phyloP scores from a whole-genome alignment of 2,113 vertebrate genomes.

The Phyllostomus discolor region DNA sequence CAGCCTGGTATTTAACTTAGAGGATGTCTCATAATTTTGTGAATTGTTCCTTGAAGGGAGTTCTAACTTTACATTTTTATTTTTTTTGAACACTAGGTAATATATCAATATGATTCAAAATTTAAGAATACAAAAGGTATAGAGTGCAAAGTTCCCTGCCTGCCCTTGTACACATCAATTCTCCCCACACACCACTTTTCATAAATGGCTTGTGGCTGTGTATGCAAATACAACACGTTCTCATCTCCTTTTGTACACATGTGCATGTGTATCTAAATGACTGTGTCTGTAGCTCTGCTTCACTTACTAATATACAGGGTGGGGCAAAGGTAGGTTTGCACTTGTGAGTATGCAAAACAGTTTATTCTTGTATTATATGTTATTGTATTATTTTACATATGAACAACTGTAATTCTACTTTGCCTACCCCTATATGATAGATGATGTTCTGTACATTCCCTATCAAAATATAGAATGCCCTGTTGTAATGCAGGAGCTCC shows the following conservation, averaged over 20 bases:
- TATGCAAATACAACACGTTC: neutral
- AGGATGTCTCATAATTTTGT: neutral
- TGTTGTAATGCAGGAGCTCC: neutral
- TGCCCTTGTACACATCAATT: neutral
- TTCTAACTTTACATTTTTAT: neutral
- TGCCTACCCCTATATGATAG: neutral
- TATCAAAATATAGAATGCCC: neutral
- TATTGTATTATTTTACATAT: neutral
- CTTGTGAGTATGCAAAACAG: neutral
- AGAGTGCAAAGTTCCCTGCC: neutral
- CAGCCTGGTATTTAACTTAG: neutral
- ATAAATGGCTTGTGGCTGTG: neutral
- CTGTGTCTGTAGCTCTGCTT: neutral
- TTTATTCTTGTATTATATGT: neutral
- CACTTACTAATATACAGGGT: neutral
- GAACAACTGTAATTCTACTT: neutral
- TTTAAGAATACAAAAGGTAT: neutral
- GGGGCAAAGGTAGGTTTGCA: neutral
- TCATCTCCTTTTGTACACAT: neutral
- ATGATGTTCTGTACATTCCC: neutral
- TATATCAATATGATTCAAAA: neutral
- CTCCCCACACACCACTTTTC: neutral
- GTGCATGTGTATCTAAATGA: no score
- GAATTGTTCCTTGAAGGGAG: neutral
- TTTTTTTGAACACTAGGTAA: neutral